phyloP scores from a whole-genome alignment of 2,888 invertebrate species.

The Drosophila anomelani region DNA sequence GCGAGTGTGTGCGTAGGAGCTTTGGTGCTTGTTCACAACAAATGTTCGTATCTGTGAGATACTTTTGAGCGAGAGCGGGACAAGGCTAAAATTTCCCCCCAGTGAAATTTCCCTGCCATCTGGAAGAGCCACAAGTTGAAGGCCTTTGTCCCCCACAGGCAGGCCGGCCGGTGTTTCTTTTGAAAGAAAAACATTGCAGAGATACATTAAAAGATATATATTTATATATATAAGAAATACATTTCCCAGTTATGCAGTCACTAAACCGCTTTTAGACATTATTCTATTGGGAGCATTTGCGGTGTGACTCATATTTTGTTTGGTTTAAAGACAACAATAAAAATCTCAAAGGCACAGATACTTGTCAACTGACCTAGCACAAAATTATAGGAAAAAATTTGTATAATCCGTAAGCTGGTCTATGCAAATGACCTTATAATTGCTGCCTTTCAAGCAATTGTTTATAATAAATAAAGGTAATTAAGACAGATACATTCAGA shows the following conservation, averaged over 20 bases:
- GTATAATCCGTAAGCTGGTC: neutral
- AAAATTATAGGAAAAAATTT: neutral
- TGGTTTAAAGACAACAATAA: neutral
- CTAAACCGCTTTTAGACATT: neutral
- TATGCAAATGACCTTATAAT: neutral
- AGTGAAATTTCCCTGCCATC: constrained; percentile 34
- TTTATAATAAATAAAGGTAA: neutral
- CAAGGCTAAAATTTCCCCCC: constrained; percentile 12
- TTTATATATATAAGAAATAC: neutral
- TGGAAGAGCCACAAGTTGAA: constrained; percentile 29
- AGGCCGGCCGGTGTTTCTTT: constrained; percentile 41
- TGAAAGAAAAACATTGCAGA: constrained; percentile 19
- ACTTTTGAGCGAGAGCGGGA: constrained; percentile 25
- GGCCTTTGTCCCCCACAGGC: constrained; percentile 7
- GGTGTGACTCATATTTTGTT: constrained; percentile 14
- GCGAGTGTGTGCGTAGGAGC: constrained; percentile 18
- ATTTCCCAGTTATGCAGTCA: neutral
- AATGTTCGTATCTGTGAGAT: constrained; percentile 16
- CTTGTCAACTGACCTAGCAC: constrained; percentile 43
- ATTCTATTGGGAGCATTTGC: neutral
- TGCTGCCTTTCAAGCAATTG: neutral
- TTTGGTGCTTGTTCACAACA: constrained; percentile 8
- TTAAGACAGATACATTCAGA: neutral
- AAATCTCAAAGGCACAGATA: neutral
- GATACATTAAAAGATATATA: neutral